Evolutionary conservation across 2,888 invertebrate species (phyloP).

Genomic region (Penaeus monodon): DNA sequence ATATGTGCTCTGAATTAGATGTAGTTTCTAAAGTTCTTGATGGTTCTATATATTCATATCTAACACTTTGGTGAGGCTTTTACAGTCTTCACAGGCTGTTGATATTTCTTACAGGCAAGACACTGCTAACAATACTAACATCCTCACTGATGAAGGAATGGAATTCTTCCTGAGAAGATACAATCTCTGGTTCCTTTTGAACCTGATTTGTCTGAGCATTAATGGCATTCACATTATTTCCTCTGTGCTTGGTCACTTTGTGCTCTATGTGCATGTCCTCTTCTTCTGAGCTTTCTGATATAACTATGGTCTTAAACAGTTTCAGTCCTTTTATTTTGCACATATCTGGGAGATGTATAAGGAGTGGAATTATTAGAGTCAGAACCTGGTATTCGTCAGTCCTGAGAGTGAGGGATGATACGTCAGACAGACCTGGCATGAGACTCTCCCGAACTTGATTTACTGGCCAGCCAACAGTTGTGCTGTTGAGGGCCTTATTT

Average conservation of each 20-base stretch:
- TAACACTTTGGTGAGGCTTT: too few relatives aligned
- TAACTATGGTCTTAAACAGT: background rate
- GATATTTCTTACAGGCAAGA: background rate
- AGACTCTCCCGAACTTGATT: background rate
- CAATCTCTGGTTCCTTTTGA: background rate
- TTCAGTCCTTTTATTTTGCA: background rate
- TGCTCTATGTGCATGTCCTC: background rate
- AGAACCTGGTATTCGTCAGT: background rate
- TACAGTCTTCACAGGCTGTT: background rate
- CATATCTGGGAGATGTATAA: background rate
- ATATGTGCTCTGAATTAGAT: too few relatives aligned
- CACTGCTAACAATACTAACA: conserved; percentile 39
- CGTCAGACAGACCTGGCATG: conserved; percentile 28
- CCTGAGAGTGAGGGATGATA: conserved; percentile 44
- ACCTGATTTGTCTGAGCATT: background rate
- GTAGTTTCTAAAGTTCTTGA: too few relatives aligned
- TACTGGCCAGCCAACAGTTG: conserved; percentile 22
- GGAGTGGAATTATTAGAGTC: conserved; percentile 11
- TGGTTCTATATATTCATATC: too few relatives aligned
- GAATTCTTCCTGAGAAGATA: background rate
- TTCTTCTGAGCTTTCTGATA: conserved; percentile 25
- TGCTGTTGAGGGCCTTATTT: conserved; percentile 37
- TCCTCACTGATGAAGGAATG: conserved; percentile 49
- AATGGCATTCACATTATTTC: background rate
- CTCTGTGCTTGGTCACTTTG: background rate